Evolutionary conservation across 2,888 invertebrate genomes (phyloP), one percentile per base, ranked within the genome.

Genomic region (Tholera decimalis): DNA sequence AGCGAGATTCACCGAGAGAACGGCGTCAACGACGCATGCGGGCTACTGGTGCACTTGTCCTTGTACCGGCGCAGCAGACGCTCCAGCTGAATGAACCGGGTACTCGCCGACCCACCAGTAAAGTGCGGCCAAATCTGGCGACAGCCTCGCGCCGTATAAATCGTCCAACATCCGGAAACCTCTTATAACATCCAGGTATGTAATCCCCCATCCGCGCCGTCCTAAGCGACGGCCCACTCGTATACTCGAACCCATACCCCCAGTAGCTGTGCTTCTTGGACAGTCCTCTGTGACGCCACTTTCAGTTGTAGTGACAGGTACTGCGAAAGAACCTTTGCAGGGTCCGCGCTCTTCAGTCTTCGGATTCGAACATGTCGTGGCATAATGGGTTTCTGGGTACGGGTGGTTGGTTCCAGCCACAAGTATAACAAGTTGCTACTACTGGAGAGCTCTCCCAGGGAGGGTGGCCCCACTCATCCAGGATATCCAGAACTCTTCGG

Each of bases 121-220:
- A 3, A 5, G 2, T 0, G 0, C 22, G 65, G 44, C 54, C 41
- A 37, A 11, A 0, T 18, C 9, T 0, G 13, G n/a, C 71, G 44
- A 41, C 71, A 71, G 15, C 59, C 72, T 15, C 72, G 59, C 20
- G 37, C 1, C 9, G 71, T 72, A 41, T 65, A 55, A 18, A 26
- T 1, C 9, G 28, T 39, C 4, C 66, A 24, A 65, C 4, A 47
- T 71, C 65, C 46, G 56, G 8, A 43, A 33, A 71, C 15, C 65
- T 65, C 46, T 65, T 71, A 26, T 1, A 55, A 6, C 71, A 71
- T 11, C 72, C 65, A 15, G 30, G 13, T 9, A 24, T 13, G 13
- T 35, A 22, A 13, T 0, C 7, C 0, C 11, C 44, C 7, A 54
- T 0, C 0, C 8, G 7, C 3, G 0, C 7, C 1, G 0, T 2